Evolutionary conservation across 2,797 vertebrate species (phyloP).

Genomic region (Gobio occitaniae): DNA sequence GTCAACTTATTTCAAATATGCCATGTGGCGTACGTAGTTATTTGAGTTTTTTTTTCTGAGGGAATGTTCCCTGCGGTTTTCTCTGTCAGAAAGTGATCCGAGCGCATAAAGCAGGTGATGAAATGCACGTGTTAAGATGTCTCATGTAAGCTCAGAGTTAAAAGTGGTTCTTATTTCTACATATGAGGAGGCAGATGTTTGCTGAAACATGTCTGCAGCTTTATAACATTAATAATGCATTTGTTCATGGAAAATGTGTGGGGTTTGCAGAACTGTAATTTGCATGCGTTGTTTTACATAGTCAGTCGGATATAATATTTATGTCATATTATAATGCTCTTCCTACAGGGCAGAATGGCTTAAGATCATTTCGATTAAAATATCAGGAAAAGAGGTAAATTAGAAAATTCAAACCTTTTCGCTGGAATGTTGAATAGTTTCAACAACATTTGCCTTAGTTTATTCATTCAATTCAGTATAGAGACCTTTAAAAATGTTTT

Average conservation of each 20-base stretch:
- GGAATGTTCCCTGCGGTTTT: not conserved
- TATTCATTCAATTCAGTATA: not conserved
- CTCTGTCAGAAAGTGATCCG: not conserved
- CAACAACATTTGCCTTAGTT: not conserved
- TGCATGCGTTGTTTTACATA: not conserved
- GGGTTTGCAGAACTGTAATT: not conserved
- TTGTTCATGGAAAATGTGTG: not conserved
- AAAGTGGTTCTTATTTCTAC: not conserved
- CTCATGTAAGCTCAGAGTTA: not conserved
- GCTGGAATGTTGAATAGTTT: not conserved
- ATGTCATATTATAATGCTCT: not conserved
- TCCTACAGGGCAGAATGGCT: not conserved
- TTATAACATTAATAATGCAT: not conserved
- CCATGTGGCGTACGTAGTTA: not conserved
- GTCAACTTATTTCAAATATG: conserved; percentile 8
- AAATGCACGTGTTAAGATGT: not conserved
- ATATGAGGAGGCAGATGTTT: not conserved
- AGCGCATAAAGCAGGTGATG: not conserved
- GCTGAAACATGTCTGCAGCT: not conserved
- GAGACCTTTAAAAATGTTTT: not conserved
- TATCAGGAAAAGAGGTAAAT: not conserved
- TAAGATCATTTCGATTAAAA: not conserved
- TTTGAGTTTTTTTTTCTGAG: not conserved
- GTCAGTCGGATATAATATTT: not conserved
- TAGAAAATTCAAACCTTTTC: not conserved